Conservation (phyloP, 2,797 vertebrate species). For the Schizopygopsis malacanthus region DNA sequence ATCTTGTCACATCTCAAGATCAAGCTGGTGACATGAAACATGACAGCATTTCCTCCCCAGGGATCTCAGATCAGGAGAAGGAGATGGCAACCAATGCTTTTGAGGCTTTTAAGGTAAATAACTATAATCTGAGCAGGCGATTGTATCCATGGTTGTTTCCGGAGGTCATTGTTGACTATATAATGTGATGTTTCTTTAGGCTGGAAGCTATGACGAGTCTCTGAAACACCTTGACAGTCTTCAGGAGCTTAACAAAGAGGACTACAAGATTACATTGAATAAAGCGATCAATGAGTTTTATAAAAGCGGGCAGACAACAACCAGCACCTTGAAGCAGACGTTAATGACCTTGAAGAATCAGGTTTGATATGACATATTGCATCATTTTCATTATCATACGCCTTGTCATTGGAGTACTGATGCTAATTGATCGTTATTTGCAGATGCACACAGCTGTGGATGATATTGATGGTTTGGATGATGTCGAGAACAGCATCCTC, state of each 20-base stretch:
- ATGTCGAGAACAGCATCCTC: constrained; percentile 94
- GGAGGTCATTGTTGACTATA: neutral
- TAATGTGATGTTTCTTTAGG: constrained; percentile 71
- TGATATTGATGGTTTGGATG: constrained; percentile 95
- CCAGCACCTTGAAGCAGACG: constrained; percentile 88
- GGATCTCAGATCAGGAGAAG: constrained; percentile 91
- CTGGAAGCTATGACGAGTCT: constrained; percentile 89
- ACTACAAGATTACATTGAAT: constrained; percentile 96
- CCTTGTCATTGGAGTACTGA: neutral
- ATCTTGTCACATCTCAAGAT: constrained; percentile 76
- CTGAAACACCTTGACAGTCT: constrained; percentile 88
- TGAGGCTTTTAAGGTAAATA: constrained; percentile 87
- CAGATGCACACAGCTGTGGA: constrained; percentile 93
- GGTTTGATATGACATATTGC: constrained; percentile 73
- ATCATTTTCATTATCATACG: neutral
- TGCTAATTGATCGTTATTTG: constrained; percentile 10
- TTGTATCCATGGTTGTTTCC: constrained; percentile 41
- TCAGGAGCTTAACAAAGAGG: constrained; percentile 94
- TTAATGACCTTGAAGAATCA: constrained; percentile 92
- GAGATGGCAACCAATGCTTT: constrained; percentile 86
- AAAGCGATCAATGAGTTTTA: constrained; percentile 93
- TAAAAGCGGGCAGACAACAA: constrained; percentile 91
- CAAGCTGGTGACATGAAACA: constrained; percentile 85
- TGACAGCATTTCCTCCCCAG: constrained; percentile 83
- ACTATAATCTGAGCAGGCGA: constrained; percentile 21